These are phyloP conservation scores for Nyctalus aviator DNA, from an alignment of 2,797 vertebrate species.

Conservation along the genomic window DNA sequence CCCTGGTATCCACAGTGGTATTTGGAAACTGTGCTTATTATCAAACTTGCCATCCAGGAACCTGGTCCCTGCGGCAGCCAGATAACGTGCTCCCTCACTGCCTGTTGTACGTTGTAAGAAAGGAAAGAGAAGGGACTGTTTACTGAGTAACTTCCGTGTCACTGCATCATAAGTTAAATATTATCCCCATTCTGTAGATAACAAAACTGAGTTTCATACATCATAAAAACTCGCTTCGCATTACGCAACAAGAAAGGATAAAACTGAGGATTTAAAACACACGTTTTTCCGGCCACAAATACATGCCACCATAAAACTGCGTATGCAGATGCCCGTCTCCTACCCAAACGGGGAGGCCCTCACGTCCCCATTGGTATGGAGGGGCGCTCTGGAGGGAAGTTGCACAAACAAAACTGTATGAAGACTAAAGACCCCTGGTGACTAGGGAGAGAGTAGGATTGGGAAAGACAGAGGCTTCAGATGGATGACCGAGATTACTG, in stretches of 20 bases:
- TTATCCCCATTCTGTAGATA: constrained; percentile 42
- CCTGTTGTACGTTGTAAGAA: neutral
- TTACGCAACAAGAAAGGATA: neutral
- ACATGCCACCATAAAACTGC: neutral
- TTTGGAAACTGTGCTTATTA: neutral
- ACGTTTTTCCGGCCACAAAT: neutral
- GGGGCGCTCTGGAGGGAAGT: neutral
- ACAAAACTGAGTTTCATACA: constrained; percentile 37
- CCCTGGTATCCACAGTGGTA: neutral
- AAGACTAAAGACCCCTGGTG: neutral
- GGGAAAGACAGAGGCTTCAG: neutral
- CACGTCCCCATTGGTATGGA: neutral
- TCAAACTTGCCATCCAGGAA: neutral
- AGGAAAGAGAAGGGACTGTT: constrained; percentile 26
- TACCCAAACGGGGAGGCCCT: neutral
- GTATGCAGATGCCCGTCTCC: neutral
- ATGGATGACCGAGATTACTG: neutral
- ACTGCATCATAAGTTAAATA: constrained; percentile 53
- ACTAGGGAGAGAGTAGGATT: neutral
- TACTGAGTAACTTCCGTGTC: neutral
- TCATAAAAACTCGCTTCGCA: neutral
- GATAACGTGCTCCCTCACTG: neutral
- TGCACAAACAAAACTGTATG: neutral
- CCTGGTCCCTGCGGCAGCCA: neutral
- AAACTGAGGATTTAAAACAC: neutral